Evolutionary conservation across 2,797 vertebrate species (phyloP).

Genomic region (Gallinago nigripennis): DNA sequence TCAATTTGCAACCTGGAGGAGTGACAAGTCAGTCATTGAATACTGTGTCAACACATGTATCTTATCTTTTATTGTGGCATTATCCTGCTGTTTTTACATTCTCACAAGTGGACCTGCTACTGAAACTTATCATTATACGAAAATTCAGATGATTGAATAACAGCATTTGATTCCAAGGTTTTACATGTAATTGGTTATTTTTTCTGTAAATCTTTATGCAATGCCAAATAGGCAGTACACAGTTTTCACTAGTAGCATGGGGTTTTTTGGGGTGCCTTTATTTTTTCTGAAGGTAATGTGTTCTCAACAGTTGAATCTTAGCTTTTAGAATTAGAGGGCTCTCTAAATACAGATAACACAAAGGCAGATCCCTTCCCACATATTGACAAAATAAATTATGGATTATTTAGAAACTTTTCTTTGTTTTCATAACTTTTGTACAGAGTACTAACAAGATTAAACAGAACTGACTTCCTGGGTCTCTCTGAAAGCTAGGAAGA

Average conservation of each 20-base stretch:
- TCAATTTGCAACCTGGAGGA: slow-evolving; percentile 35
- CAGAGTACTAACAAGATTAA: not conserved
- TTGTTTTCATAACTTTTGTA: not conserved
- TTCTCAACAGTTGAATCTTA: not conserved
- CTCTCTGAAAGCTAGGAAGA: not conserved
- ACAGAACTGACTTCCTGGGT: not conserved
- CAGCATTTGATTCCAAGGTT: slow-evolving; percentile 22
- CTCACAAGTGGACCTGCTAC: slow-evolving; percentile 49
- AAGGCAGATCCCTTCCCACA: not conserved
- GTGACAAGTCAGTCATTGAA: slow-evolving; percentile 53
- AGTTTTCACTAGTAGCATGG: not conserved
- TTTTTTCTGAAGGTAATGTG: not conserved
- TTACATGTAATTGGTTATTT: not conserved
- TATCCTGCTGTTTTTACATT: slow-evolving; percentile 43
- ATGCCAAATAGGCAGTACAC: not conserved
- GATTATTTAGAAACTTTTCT: not conserved
- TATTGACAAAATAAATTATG: not conserved
- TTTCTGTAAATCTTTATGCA: not conserved
- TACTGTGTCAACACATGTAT: slow-evolving; percentile 50
- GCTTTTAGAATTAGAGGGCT: slow-evolving; percentile 20
- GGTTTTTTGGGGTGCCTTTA: not conserved
- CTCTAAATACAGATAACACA: slow-evolving; percentile 44
- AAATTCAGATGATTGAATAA: slow-evolving; percentile 40
- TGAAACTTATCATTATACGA: slow-evolving; percentile 17
- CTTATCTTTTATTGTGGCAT: slow-evolving; percentile 48